Base-by-base conservation (phyloP, 2,113 vertebrate genomes). In the Oryzias woworae region DNA sequence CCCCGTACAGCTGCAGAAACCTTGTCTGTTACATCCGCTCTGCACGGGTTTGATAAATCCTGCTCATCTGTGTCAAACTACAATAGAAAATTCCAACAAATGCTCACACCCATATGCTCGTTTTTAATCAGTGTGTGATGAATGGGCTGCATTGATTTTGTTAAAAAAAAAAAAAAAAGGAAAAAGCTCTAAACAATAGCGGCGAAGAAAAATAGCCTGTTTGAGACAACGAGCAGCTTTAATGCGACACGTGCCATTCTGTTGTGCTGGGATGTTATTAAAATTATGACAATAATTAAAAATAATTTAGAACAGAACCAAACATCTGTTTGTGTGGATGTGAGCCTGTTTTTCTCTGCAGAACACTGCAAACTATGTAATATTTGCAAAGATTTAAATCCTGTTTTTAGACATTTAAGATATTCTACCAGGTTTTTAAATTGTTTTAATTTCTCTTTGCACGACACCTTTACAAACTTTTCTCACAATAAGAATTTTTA, bases 131-230 rank as follows among this genome's bases (percentile, higher is more conserved):
- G 64, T 50, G 53, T 47, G 78, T 84, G 84, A 89, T 87, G 79
- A 86, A 89, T 74, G 81, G 62, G 79, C 73, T 58, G 57, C 62
- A 82, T 74, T 85, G 81, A 80, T 87, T 86, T 71, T 69, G 64
- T 64, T 66, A 66, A 51, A 66, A 78, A 36, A 36, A 28, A 28
- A 50, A 66, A 78, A 20, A 20, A 20, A 20, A 20, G 20, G 20
- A 20, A 20, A 20, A 20, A 68, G 69, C 69, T 71, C 57, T 53
- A 75, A 84, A 89, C 82, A 87, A 89, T 77, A 52, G 75, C 66
- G 62, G 78, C 67, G 77, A 73, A 84, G 77, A 88, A 44, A 71
- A 89, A 88, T 86, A 42, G 64, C 48, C 62, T 69, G 62, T 78
- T 70, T 59, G 56, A 62, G 68, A 84, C 71, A 81, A 71, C 54